Conservation (phyloP, 2,888 invertebrate species). For the Ectemnius continuus region DNA sequence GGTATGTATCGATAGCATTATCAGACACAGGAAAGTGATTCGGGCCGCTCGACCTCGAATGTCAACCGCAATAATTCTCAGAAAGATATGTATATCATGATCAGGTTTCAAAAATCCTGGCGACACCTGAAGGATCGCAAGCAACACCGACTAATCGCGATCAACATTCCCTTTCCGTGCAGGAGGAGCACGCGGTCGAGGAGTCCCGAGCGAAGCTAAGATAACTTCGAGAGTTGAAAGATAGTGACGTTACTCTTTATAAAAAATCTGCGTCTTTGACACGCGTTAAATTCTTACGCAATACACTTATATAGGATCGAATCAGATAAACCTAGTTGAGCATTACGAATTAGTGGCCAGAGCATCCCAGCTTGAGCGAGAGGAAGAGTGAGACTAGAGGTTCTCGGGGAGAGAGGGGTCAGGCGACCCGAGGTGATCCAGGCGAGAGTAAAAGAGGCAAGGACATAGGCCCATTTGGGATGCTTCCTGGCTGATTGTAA, state of each 20-base stretch:
- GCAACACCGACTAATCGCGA: slow-evolving; percentile 3
- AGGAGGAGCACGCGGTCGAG: not conserved
- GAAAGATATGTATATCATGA: slow-evolving; percentile 8
- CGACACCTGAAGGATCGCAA: too few relatives aligned
- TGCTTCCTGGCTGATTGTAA: slow-evolving; percentile 76
- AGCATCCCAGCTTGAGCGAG: slow-evolving; percentile 62
- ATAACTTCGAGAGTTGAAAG: not conserved
- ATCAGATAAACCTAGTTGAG: slow-evolving; percentile 75
- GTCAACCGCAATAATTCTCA: not conserved
- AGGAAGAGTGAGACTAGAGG: not conserved
- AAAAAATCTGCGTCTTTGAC: slow-evolving; percentile 2
- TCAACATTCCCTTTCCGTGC: not conserved
- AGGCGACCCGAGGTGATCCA: not conserved
- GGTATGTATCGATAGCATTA: slow-evolving; percentile 21
- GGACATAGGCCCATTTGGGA: slow-evolving; percentile 49
- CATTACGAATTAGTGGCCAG: slow-evolving; percentile 74
- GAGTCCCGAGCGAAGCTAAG: not conserved
- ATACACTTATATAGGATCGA: slow-evolving; percentile 62
- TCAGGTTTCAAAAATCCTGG: not conserved
- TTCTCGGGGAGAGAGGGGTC: slow-evolving; percentile 6
- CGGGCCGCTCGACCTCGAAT: slow-evolving; percentile 1
- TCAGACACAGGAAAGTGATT: slow-evolving; percentile 1
- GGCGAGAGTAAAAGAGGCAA: slow-evolving; percentile 18
- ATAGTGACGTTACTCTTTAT: slow-evolving; percentile 20
- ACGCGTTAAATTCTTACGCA: slow-evolving; percentile 11